phyloP scores from a whole-genome alignment of 2,113 vertebrate species.

The Cathartes aura region DNA sequence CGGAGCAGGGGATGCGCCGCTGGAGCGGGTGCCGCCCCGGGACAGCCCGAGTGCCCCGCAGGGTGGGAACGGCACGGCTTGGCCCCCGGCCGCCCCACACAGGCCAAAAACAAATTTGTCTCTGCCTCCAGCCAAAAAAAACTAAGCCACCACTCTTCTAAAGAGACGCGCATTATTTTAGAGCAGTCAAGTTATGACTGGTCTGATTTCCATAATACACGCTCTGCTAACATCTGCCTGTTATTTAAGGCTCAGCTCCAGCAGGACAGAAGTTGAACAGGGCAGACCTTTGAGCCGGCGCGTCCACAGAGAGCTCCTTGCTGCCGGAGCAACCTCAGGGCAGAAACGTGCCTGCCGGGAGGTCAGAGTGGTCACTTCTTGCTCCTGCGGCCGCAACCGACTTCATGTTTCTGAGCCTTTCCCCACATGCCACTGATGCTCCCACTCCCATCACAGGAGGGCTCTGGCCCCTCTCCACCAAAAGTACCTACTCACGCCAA shows the following conservation, averaged over 20 bases:
- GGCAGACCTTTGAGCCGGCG: neutral
- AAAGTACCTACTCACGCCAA: neutral
- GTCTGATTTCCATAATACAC: slow-evolving; percentile 42
- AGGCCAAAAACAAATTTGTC: slow-evolving; percentile 54
- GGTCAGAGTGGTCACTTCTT: neutral
- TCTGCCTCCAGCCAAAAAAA: slow-evolving; percentile 58
- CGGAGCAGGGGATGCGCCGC: neutral
- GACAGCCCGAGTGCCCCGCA: neutral
- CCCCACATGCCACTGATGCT: accelerated
- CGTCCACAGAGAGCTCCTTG: neutral
- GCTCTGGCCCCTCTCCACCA: neutral
- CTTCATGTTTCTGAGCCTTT: neutral
- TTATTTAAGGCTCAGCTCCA: slow-evolving; percentile 18
- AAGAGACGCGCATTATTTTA: neutral
- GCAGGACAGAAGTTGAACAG: neutral
- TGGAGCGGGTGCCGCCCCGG: neutral
- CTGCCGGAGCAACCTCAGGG: accelerated
- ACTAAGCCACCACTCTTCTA: slow-evolving; percentile 6
- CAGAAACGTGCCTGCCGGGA: accelerated
- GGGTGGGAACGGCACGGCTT: neutral
- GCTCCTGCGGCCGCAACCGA: accelerated
- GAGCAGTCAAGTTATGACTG: slow-evolving; percentile 54
- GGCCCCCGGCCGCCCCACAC: neutral
- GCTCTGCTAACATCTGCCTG: slow-evolving; percentile 59
- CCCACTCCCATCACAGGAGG: accelerated